These are phyloP conservation scores for Pseudonaja textilis DNA, from an alignment of 2,113 vertebrate species.

Conservation along the genomic window DNA sequence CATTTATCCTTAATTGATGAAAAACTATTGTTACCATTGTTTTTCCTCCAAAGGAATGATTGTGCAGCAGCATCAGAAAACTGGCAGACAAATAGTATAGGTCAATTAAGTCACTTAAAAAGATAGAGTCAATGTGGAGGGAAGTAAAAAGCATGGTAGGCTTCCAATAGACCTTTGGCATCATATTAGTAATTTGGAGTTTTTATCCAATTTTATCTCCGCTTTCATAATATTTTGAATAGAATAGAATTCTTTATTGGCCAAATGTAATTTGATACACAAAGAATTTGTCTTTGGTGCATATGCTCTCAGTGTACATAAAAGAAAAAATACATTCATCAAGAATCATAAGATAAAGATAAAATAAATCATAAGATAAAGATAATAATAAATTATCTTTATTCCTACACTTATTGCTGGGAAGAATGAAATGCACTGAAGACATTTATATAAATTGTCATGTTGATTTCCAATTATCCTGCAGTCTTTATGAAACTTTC, in stretches of 20 bases:
- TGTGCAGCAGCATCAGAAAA: background rate
- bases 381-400: background rate
- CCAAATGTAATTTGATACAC: too few species aligned
- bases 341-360: too few species aligned
- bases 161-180: background rate
- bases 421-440: slow-evolving; percentile 36
- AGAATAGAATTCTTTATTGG: too few species aligned
- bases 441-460: slow-evolving; percentile 39
- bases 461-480: slow-evolving; percentile 19
- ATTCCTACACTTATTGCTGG: slow-evolving; percentile 23
- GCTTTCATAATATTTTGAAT: background rate
- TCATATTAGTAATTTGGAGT: background rate
- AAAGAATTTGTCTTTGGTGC: too few species aligned
- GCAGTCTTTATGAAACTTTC: slow-evolving; percentile 36
- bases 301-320: too few species aligned
- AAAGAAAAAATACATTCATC: too few species aligned
- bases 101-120: background rate
- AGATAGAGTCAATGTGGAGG: background rate
- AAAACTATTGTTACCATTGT: background rate
- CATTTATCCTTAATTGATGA: background rate
- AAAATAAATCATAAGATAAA: too few species aligned
- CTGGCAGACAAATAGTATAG: background rate
- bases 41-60: background rate
- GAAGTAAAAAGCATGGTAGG: background rate
- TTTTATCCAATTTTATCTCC: background rate